Percentiles rank a stretch among this genome's conserved stretches.
Conservation (phyloP, 2,113 vertebrate species). For the Hemiscyllium ocellatum region DNA sequence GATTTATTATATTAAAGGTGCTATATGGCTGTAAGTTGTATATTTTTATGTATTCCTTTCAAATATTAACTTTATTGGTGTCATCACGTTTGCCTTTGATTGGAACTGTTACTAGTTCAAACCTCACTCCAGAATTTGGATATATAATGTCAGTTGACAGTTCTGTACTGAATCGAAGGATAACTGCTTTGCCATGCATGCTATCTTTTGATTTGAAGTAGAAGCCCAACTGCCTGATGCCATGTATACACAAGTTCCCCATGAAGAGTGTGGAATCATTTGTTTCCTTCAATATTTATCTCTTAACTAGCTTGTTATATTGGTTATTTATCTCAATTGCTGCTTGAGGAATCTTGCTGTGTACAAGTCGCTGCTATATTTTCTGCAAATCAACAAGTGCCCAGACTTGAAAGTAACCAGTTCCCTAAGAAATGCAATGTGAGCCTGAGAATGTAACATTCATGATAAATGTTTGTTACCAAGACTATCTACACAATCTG, state of each 20-base stretch:
- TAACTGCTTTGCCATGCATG: neutral
- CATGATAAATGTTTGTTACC: neutral
- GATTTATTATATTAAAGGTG: neutral
- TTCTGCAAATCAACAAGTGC: neutral
- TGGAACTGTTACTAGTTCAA: neutral
- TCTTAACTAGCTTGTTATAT: neutral
- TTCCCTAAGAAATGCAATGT: neutral
- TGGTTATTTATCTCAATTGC: neutral
- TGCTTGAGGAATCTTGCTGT: neutral
- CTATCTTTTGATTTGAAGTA: neutral
- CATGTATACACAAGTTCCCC: neutral
- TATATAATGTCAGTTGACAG: neutral
- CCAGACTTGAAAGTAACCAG: neutral
- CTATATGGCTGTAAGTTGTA: neutral
- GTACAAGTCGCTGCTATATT: neutral
- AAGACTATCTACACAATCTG: neutral
- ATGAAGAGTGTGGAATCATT: neutral
- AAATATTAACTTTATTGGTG: neutral
- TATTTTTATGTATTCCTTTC: neutral
- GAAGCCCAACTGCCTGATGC: neutral
- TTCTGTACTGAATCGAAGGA: neutral
- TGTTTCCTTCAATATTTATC: neutral
- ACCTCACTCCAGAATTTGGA: neutral
- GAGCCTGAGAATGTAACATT: neutral
- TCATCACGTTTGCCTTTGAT: neutral